Conservation (phyloP, 1,140 invertebrate genomes). For the Triops longicaudatus region DNA sequence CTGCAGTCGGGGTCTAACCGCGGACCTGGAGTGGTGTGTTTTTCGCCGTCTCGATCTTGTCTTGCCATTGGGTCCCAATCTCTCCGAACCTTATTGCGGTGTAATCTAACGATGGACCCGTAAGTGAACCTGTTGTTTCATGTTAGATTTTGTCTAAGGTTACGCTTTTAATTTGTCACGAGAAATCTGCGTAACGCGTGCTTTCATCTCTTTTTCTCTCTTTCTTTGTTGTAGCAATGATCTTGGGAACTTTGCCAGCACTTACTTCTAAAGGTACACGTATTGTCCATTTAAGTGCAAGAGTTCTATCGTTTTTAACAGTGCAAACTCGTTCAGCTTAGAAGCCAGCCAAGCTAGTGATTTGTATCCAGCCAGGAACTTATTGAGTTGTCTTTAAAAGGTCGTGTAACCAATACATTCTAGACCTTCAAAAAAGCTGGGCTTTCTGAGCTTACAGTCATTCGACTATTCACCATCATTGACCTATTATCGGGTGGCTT, state of each 20-base stretch:
- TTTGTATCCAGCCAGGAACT: background rate
- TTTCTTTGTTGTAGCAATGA: background rate
- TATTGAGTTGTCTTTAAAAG: background rate
- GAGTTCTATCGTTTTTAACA: background rate
- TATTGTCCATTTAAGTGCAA: background rate
- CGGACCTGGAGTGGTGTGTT: background rate
- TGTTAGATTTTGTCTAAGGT: background rate
- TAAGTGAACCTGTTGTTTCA: background rate
- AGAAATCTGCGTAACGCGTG: background rate
- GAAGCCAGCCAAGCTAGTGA: background rate
- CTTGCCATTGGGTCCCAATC: too few species aligned
- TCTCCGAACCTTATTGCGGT: too few species aligned
- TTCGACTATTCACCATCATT: slow-evolving; percentile 4
- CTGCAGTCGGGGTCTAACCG: slow-evolving; percentile 5
- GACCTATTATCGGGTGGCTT: slow-evolving; percentile 4
- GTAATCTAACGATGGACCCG: background rate
- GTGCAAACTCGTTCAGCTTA: background rate
- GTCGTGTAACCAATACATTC: too few species aligned
- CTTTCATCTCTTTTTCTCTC: background rate
- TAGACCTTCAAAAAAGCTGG: background rate
- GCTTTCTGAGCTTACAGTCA: background rate
- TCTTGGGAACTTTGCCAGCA: background rate
- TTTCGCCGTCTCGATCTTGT: background rate
- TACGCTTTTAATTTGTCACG: background rate
- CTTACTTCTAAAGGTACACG: background rate